Conservation (phyloP, 2,888 invertebrate species). For the Ectropis crepuscularia region DNA sequence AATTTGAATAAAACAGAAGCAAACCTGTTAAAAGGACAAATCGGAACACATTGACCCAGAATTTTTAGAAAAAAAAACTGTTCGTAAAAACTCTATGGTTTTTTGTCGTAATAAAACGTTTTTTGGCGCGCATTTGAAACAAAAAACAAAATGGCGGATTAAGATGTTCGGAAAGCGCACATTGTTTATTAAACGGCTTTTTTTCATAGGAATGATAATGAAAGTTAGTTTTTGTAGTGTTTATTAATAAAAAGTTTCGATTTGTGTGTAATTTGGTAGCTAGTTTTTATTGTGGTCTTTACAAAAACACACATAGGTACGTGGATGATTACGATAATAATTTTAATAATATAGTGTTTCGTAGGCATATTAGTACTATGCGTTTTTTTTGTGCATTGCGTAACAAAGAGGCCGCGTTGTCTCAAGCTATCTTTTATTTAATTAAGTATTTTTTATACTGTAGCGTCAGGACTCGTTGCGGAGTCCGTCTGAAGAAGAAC, state of each 20-base stretch:
- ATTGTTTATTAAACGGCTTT: conserved; percentile 56
- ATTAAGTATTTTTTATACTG: too few species aligned
- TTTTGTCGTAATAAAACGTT: conserved; percentile 51
- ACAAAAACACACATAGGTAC: conserved; percentile 9
- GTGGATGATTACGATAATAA: not conserved
- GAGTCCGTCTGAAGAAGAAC: too few species aligned
- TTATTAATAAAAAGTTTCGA: conserved; percentile 43
- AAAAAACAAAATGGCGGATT: conserved; percentile 67
- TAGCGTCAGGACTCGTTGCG: too few species aligned
- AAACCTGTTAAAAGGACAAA: conserved; percentile 65
- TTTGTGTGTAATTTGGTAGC: conserved; percentile 46
- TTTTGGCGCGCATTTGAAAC: conserved; percentile 62
- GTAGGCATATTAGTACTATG: too few species aligned
- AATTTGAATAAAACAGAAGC: conserved; percentile 57
- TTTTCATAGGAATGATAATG: conserved; percentile 55
- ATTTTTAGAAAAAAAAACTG: conserved; percentile 50
- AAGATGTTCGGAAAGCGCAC: conserved; percentile 50
- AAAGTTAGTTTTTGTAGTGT: conserved; percentile 55
- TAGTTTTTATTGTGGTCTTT: conserved; percentile 35
- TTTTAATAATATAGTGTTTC: too few species aligned
- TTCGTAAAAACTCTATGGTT: conserved; percentile 45
- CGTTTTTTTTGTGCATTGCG: too few species aligned
- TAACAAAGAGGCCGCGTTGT: too few species aligned
- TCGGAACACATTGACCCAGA: conserved; percentile 72
- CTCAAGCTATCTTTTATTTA: too few species aligned